Evolutionary conservation across 2,888 invertebrate genomes (phyloP).

Genomic region (Erebia epiphron): DNA sequence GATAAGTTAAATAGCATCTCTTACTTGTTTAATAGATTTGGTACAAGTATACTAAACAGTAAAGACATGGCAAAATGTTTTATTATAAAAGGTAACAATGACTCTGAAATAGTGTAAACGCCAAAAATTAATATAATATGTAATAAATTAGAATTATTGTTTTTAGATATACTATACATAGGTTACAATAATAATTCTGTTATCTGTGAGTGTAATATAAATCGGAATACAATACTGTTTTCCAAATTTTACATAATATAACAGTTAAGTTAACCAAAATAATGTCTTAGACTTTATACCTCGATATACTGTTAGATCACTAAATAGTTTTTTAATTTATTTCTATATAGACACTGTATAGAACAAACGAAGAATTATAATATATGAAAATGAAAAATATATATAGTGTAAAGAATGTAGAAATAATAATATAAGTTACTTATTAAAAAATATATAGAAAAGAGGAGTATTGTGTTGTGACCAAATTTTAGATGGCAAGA

Average conservation of each 20-base stretch:
- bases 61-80: conserved; percentile 46
- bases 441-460: not conserved
- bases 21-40: conserved; percentile 62
- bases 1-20: conserved; percentile 76
- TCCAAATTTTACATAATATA: not conserved
- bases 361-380: not conserved
- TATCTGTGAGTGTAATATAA: not conserved
- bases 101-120: conserved; percentile 41
- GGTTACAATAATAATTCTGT: not conserved
- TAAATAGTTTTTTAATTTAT: not conserved
- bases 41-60: conserved; percentile 59
- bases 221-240: conserved; percentile 3
- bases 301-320: not conserved
- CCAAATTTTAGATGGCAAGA: conserved; percentile 4
- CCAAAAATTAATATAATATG: not conserved
- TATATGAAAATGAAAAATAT: not conserved
- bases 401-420: not conserved
- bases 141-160: not conserved
- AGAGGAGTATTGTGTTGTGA: not conserved
- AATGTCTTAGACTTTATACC: conserved; percentile 12
- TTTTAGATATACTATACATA: not conserved
- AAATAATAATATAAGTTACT: not conserved
- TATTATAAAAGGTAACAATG: conserved; percentile 58
- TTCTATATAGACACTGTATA: not conserved
- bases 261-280: not conserved